phyloP scores from a whole-genome alignment of 2,888 invertebrate species.

The Philaethria dido region DNA sequence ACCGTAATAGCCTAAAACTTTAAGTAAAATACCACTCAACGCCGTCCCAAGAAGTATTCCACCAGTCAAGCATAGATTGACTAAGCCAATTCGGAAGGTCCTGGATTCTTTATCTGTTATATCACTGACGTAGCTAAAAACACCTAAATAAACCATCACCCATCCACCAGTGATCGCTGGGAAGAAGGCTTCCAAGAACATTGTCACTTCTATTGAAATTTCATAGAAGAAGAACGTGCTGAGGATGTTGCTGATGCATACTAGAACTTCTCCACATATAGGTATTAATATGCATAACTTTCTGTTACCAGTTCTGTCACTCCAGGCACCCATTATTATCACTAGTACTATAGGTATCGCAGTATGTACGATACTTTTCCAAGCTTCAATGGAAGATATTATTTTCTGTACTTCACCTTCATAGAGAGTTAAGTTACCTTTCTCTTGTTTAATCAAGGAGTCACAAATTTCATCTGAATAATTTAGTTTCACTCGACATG shows the following conservation, averaged over 20 bases:
- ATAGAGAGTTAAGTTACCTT: constrained; percentile 82
- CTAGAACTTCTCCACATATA: constrained; percentile 78
- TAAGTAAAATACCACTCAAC: constrained; percentile 78
- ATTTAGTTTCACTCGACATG: constrained; percentile 65
- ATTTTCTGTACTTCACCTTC: constrained; percentile 85
- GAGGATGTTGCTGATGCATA: constrained; percentile 74
- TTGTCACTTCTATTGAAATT: constrained; percentile 80
- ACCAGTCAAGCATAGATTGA: constrained; percentile 83
- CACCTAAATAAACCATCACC: constrained; percentile 82
- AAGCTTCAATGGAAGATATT: constrained; percentile 80
- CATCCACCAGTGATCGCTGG: constrained; percentile 82
- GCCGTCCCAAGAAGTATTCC: constrained; percentile 84
- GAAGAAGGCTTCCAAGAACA: constrained; percentile 80
- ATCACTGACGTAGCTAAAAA: constrained; percentile 85
- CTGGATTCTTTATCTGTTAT: constrained; percentile 80
- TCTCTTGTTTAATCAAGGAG: constrained; percentile 58
- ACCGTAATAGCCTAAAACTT: constrained; percentile 71
- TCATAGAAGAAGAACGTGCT: constrained; percentile 82
- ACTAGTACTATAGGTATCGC: constrained; percentile 81
- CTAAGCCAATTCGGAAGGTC: constrained; percentile 84
- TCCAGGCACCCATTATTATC: constrained; percentile 85
- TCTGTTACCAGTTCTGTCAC: constrained; percentile 82
- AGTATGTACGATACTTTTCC: constrained; percentile 83
- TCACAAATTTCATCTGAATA: constrained; percentile 68
- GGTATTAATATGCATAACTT: constrained; percentile 84